phyloP scores from a whole-genome alignment of 2,888 invertebrate genomes.

The Scaptomyza tumidula region DNA sequence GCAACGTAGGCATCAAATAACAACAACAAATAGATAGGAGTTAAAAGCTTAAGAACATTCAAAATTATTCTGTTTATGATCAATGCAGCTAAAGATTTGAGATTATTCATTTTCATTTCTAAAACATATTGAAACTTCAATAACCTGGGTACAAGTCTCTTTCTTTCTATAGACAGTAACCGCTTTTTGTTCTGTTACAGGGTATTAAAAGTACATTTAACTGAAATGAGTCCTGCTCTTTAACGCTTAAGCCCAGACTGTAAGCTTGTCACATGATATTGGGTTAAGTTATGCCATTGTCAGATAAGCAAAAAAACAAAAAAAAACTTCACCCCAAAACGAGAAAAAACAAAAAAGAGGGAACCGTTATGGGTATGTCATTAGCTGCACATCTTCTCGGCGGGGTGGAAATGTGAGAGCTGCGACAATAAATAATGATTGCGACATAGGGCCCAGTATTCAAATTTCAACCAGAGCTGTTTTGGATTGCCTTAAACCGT shows the following conservation, averaged over 20 bases:
- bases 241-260: slow-evolving; percentile 5
- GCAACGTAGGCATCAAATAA: slow-evolving; percentile 18
- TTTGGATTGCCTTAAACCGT: slow-evolving; percentile 6
- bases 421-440: slow-evolving; percentile 68
- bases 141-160: no score
- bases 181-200: not conserved
- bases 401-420: slow-evolving; percentile 39
- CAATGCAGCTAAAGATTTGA: no score
- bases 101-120: no score
- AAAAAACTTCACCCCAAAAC: not conserved
- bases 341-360: not conserved
- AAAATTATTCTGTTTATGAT: no score
- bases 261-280: slow-evolving; percentile 58
- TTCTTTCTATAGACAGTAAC: no score
- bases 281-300: slow-evolving; percentile 37
- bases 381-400: slow-evolving; percentile 31
- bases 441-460: slow-evolving; percentile 48
- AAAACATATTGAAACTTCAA: no score
- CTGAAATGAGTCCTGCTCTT: no score
- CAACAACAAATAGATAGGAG: not conserved
- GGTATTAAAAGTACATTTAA: not conserved
- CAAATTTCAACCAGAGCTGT: slow-evolving; percentile 58
- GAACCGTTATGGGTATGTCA: slow-evolving; percentile 22
- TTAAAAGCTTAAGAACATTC: not conserved
- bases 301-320: no score